A percentile compares a stretch with the other conserved stretches of the same genome.
phyloP scores from a whole-genome alignment of 2,888 invertebrate species.

The Polyommatus iphigenia region DNA sequence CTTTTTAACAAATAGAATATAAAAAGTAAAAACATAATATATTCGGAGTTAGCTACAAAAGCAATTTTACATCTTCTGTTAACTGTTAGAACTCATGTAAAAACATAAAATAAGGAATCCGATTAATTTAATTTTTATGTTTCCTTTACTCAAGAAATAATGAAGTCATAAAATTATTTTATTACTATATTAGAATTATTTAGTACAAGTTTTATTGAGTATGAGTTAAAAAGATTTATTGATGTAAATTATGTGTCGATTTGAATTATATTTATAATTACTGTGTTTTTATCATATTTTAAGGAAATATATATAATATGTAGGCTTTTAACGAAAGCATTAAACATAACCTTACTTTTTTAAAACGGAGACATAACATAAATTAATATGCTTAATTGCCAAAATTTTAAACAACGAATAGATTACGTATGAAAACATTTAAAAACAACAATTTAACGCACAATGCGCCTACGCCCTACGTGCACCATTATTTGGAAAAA shows the following conservation, averaged over 20 bases:
- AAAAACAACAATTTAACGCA: no score
- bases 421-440: no score
- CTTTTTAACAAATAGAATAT: no score
- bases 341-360: neutral
- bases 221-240: conserved; percentile 9
- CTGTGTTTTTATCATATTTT: neutral
- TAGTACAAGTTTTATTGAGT: conserved; percentile 20
- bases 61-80: neutral
- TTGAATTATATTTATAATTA: conserved; percentile 49
- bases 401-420: no score
- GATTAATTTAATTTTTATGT: conserved; percentile 17
- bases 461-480: no score
- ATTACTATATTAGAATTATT: conserved; percentile 12
- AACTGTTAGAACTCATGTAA: conserved; percentile 14
- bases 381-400: neutral
- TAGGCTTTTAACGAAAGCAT: neutral
- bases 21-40: no score
- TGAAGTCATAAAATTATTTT: conserved; percentile 24
- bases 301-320: neutral
- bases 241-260: neutral
- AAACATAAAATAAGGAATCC: conserved; percentile 14
- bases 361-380: neutral
- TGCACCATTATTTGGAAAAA: no score
- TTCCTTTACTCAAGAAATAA: conserved; percentile 18
- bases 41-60: neutral